Evolutionary conservation across 2,888 invertebrate species (phyloP), one percentile per base, ranked within the genome.

Genomic region (Heliconius hortense): DNA sequence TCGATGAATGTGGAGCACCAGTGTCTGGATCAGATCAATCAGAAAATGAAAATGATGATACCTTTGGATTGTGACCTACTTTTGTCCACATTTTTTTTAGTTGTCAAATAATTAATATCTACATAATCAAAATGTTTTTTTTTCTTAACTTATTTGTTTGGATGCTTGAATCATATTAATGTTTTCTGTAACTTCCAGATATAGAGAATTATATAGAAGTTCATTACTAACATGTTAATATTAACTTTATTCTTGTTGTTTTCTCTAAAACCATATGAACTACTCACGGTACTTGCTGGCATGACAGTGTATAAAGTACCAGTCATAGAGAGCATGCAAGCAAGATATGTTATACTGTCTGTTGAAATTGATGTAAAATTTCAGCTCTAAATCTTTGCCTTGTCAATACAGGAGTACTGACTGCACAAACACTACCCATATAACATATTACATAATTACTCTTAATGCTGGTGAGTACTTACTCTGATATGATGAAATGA

Each of bases 21-120:
- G 72, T 80, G 11, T 80, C 83, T 2, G 74, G 79, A 2, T 73
- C 79, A 4, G 86, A 89, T 13, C 78, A 82, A 13, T 78, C 82
- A 24, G 87, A 88, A 59, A 77, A 79, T 4, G 88, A 90, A 10
- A 81, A 81, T 81, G 88, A 89, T 15, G 87, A 89, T 62, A 82
- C 76, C 59, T 77, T 80, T 74, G 78, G 75, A 53, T 77, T 79
- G 76, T 79, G 79, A 80, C 77, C 66, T 68, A 31, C 68, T 67
- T 28, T 39, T 69, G 76, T 67, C 31, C 72, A 66, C 28, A 76
- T 48, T 39, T 43, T 28, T 67, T 74, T 28, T 18, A 35, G 39
- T 71, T 71, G 18, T 35, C 39, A 39, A 39, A 26, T 68, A 53
- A 68, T 43, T 8, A 24, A 15, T 13, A 7, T 67, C 66, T 67